A percentile compares a stretch with the other conserved stretches of the same genome.
Evolutionary conservation across 2,113 vertebrate species (phyloP).

Genomic region (Microtus ochrogaster): DNA sequence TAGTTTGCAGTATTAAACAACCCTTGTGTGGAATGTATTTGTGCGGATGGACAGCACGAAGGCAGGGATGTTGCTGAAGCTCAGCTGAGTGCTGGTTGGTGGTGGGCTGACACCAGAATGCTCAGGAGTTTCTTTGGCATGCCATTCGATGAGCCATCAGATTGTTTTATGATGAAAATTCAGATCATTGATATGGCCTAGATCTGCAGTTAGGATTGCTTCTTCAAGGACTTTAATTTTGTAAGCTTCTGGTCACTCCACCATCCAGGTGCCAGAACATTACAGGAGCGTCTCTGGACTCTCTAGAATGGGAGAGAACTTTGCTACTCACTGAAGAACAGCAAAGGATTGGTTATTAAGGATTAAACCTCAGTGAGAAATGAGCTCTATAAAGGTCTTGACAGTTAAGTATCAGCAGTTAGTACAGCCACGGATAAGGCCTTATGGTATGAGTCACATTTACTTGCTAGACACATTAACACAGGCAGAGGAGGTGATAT

Average conservation of each 20-base stretch:
- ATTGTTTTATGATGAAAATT: not conserved
- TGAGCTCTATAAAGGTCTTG: not conserved
- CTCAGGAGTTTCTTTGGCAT: not conserved
- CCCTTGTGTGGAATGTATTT: not conserved
- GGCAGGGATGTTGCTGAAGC: not conserved
- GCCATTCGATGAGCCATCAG: not conserved
- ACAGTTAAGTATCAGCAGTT: not conserved
- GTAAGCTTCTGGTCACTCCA: not conserved
- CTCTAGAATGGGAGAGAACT: not conserved
- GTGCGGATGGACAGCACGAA: not conserved
- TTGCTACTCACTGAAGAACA: not conserved
- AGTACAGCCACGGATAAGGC: not conserved
- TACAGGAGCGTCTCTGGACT: not conserved
- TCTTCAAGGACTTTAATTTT: not conserved
- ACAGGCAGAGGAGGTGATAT: not conserved
- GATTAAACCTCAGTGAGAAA: not conserved
- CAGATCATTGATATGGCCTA: not conserved
- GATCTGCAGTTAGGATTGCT: no score
- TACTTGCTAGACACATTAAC: not conserved
- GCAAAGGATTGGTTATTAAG: not conserved
- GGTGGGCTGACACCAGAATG: not conserved
- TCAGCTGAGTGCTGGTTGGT: not conserved
- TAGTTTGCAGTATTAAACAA: not conserved
- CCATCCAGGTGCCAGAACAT: no score
- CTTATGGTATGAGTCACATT: not conserved